Evolutionary conservation across 2,797 vertebrate species (phyloP).

Genomic region (Heterohyrax brucei): DNA sequence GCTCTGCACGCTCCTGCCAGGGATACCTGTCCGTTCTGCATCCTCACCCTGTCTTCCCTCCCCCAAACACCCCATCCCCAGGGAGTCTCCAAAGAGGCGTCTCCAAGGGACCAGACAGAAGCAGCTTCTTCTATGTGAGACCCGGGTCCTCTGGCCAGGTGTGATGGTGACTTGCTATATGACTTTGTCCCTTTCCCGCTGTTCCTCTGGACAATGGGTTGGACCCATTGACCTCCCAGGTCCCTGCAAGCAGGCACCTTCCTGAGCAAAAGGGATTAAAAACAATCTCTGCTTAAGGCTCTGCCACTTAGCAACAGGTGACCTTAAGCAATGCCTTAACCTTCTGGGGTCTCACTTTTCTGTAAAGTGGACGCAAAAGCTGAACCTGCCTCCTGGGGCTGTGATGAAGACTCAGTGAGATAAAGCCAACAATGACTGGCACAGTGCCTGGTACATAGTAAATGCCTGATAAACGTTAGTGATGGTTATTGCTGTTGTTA

Average conservation of each 20-base stretch:
- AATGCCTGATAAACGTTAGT: neutral
- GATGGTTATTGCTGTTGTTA: neutral
- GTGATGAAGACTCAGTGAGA: neutral
- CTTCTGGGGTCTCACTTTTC: neutral
- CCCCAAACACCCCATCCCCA: neutral
- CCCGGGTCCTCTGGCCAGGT: neutral
- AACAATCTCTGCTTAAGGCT: neutral
- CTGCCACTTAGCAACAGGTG: neutral
- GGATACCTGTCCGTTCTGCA: neutral
- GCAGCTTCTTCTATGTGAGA: neutral
- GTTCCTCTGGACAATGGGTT: neutral
- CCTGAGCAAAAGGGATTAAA: neutral
- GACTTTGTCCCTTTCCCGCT: neutral
- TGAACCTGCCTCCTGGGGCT: neutral
- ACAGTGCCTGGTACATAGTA: fast-evolving
- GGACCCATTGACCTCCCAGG: neutral
- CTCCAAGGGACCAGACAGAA: neutral
- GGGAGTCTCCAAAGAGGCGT: neutral
- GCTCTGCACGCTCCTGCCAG: neutral
- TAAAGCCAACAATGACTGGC: neutral
- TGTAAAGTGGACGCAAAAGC: constrained; percentile 43
- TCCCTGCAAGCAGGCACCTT: neutral
- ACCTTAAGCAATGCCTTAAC: neutral
- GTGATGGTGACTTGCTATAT: neutral
- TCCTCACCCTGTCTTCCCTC: neutral